Evolutionary conservation across 35 echinoderm and acorn worm species (phyloP).

Genomic region (Ophiothrix spiculata): DNA sequence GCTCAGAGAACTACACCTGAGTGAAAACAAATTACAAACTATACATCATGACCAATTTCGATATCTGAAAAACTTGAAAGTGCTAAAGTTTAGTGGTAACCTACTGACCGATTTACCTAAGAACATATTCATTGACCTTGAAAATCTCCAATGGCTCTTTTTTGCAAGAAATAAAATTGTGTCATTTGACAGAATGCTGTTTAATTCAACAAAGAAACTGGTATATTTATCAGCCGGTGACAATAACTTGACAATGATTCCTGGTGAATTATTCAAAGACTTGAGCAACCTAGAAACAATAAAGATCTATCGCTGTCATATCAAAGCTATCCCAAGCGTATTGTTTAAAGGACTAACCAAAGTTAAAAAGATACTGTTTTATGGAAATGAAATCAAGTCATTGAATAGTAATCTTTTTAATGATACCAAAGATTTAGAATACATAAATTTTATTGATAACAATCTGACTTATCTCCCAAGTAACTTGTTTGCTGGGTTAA

Average conservation of each 20-base stretch:
- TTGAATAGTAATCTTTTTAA: background rate
- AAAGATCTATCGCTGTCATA: background rate
- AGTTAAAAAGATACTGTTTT: background rate
- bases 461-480: background rate
- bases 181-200: background rate
- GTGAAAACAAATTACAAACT: background rate
- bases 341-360: background rate
- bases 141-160: background rate
- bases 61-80: background rate
- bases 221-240: too few species aligned
- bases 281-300: too few species aligned
- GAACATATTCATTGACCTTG: background rate
- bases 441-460: background rate
- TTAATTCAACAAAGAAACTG: background rate
- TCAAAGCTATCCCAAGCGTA: background rate
- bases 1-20: background rate
- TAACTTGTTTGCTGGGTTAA: background rate
- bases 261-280: too few species aligned
- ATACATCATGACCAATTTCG: background rate
- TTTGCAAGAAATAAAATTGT: background rate
- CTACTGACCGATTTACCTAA: background rate
- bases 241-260: too few species aligned
- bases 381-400: background rate
- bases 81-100: background rate
- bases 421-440: background rate